Percentiles rank a stretch among this genome's conserved stretches.
Evolutionary conservation across 2,113 vertebrate genomes (phyloP).

Genomic region (Rhinopomastus cyanomelas): DNA sequence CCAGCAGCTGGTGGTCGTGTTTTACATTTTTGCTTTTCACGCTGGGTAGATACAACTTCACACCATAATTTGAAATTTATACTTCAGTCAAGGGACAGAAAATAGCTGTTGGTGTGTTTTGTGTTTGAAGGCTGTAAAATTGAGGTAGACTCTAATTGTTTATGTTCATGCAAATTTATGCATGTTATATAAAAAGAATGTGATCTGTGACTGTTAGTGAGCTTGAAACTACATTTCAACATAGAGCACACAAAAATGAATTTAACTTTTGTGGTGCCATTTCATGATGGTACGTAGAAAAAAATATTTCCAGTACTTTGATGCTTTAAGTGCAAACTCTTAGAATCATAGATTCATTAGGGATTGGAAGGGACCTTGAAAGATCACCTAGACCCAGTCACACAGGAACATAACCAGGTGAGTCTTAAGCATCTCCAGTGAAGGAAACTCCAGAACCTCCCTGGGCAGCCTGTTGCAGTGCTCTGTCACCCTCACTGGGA

Average conservation of each 20-base stretch:
- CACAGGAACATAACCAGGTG: too few relatives aligned
- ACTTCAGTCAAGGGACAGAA: background rate
- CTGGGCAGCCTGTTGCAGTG: too few relatives aligned
- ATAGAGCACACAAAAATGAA: background rate
- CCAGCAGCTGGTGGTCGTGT: background rate
- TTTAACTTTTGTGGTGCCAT: background rate
- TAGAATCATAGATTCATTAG: too few relatives aligned
- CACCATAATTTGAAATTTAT: background rate
- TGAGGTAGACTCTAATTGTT: background rate
- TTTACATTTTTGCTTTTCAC: background rate
- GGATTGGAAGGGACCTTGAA: too few relatives aligned
- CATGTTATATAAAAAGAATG: rapidly evolving
- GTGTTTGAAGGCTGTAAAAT: background rate
- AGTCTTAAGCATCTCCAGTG: too few relatives aligned
- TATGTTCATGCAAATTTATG: background rate
- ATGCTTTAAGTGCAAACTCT: background rate
- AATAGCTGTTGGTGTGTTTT: background rate
- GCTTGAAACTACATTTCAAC: background rate
- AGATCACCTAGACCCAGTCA: too few relatives aligned
- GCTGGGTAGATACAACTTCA: background rate
- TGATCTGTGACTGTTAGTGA: background rate
- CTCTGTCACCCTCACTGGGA: too few relatives aligned
- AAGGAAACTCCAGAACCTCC: too few relatives aligned
- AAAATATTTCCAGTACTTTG: background rate
- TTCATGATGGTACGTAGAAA: background rate